Evolutionary conservation across 2,888 invertebrate genomes (phyloP).

Genomic region (Blera fallax): DNA sequence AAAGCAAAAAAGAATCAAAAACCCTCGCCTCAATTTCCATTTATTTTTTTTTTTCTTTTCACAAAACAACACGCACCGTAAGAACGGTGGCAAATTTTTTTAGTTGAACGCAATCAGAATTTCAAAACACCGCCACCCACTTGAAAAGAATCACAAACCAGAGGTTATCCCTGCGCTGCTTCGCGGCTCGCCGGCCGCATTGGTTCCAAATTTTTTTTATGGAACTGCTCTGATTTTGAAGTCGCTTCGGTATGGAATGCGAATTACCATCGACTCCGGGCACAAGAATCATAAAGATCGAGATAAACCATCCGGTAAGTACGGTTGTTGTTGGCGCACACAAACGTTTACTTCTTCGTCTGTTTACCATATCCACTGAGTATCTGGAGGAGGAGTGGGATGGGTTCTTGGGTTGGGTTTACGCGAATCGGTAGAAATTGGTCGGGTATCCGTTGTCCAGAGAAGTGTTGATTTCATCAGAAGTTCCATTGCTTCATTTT

Average conservation of each 20-base stretch:
- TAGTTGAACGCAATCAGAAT: slow-evolving; percentile 38
- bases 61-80: neutral
- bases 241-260: slow-evolving; percentile 6
- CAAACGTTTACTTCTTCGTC: neutral
- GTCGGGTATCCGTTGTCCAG: neutral
- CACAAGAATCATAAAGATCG: slow-evolving; percentile 39
- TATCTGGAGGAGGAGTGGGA: neutral
- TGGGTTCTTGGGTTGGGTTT: neutral
- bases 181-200: no score
- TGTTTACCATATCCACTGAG: neutral
- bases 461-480: neutral
- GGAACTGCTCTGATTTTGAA: slow-evolving; percentile 5
- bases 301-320: slow-evolving; percentile 38
- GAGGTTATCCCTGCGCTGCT: neutral
- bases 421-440: neutral
- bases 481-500: neutral
- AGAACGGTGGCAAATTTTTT: neutral
- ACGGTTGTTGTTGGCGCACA: neutral
- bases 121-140: slow-evolving; percentile 33
- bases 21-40: neutral
- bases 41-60: neutral
- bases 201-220: neutral
- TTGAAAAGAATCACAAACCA: neutral
- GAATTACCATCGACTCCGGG: slow-evolving; percentile 24
- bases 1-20: neutral